Conservation (phyloP, 2,888 invertebrate genomes). For the Coelinius sp. region DNA sequence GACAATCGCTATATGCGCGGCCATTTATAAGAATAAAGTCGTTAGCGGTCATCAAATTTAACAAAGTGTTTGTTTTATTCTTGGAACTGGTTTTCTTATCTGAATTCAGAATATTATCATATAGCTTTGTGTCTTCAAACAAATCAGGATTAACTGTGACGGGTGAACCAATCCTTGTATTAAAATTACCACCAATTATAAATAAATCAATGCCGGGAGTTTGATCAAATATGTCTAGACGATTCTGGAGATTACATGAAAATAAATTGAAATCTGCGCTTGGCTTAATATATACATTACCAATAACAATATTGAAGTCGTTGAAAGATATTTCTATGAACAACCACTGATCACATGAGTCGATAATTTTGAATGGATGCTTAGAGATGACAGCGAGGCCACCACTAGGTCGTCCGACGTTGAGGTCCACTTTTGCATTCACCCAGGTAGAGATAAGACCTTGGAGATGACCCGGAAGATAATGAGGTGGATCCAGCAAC, state of each 20-base stretch:
- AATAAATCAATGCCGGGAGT: background rate
- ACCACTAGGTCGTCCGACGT: background rate
- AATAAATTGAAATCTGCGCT: background rate
- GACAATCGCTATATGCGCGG: background rate
- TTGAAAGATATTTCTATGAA: too few relatives aligned
- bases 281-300: background rate
- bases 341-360: background rate
- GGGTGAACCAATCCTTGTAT: background rate
- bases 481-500: background rate
- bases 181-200: slow-evolving; percentile 10
- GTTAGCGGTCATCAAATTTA: slow-evolving; percentile 28
- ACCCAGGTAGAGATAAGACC: background rate
- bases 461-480: background rate
- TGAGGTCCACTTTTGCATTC: background rate
- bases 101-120: background rate
- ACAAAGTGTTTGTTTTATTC: background rate
- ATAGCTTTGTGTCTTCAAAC: background rate
- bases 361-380: background rate
- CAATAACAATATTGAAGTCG: background rate
- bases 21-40: background rate
- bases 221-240: background rate
- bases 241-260: background rate
- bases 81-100: background rate
- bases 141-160: background rate
- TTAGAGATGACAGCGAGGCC: background rate